These are phyloP conservation scores for Neodiprion pinetum DNA, from an alignment of 1,140 invertebrate species.

Conservation along the genomic window DNA sequence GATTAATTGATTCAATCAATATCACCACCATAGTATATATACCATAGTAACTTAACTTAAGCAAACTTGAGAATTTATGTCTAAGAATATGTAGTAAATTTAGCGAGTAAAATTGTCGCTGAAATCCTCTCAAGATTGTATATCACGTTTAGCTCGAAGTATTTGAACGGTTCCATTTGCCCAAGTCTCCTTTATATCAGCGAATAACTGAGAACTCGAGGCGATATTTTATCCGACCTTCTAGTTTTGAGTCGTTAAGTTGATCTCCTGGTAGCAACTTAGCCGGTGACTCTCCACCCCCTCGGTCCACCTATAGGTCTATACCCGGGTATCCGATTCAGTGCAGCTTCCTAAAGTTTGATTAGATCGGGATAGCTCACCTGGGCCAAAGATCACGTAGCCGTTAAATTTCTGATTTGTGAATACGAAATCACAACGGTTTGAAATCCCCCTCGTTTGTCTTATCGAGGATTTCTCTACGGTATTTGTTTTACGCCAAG, in stretches of 20 bases:
- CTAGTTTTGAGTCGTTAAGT: slow-evolving; percentile 5
- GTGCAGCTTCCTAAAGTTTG: slow-evolving; percentile 2
- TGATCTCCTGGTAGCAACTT: not conserved
- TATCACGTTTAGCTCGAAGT: too few relatives aligned
- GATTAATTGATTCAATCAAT: too few relatives aligned
- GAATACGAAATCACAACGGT: slow-evolving; percentile 11
- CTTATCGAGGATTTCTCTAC: slow-evolving; percentile 9
- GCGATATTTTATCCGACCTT: not conserved
- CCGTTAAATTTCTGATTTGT: slow-evolving; percentile 10
- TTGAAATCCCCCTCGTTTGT: slow-evolving; percentile 10
- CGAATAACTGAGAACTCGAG: too few relatives aligned
- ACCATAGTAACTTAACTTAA: too few relatives aligned
- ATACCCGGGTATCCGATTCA: not conserved
- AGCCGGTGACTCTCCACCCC: not conserved
- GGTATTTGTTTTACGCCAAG: slow-evolving; percentile 5
- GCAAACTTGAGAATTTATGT: too few relatives aligned
- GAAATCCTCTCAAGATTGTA: too few relatives aligned
- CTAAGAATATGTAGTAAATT: too few relatives aligned
- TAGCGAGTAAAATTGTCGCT: too few relatives aligned
- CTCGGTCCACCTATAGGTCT: not conserved
- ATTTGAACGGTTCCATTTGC: too few relatives aligned
- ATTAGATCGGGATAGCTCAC: not conserved
- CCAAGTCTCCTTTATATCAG: too few relatives aligned
- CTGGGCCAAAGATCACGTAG: not conserved
- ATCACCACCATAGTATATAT: too few relatives aligned